A percentile compares a stretch with the other conserved stretches of the same genome.
These are phyloP conservation scores for Ochotona curzoniae DNA, from an alignment of 2,113 vertebrate species.

Conservation along the genomic window DNA sequence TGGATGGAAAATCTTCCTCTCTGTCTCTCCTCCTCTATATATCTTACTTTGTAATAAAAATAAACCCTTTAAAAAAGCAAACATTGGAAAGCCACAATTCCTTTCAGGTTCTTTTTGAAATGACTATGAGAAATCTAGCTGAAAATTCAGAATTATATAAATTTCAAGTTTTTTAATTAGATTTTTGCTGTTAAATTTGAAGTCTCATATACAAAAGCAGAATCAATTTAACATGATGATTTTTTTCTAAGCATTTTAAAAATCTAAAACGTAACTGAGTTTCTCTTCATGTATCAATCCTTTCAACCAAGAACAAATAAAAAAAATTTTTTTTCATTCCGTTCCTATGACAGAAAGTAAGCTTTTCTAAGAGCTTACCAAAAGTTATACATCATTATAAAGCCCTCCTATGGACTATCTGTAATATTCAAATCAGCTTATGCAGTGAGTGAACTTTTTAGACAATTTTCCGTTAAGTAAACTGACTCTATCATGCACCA, in stretches of 20 bases:
- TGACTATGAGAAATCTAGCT: not conserved
- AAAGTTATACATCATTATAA: not conserved
- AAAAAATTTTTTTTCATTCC: not conserved
- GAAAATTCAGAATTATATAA: slow-evolving; percentile 29
- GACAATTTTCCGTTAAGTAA: not conserved
- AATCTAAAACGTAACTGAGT: not conserved
- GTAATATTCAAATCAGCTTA: not conserved
- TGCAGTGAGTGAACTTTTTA: not conserved
- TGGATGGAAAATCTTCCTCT: no score
- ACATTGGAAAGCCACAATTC: slow-evolving; percentile 40
- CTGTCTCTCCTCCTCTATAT: no score
- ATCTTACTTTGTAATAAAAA: no score
- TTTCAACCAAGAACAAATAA: not conserved
- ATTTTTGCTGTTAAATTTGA: no score
- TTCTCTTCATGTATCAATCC: not conserved
- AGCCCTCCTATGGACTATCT: not conserved
- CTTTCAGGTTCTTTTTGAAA: slow-evolving; percentile 10
- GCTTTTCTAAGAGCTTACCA: not conserved
- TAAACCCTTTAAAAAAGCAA: not conserved
- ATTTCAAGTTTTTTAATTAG: not conserved
- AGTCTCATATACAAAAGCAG: slow-evolving; percentile 37
- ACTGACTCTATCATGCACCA: not conserved
- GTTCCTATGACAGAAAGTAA: not conserved
- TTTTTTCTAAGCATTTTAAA: not conserved
- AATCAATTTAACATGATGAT: not conserved